Evolutionary conservation across 2,888 invertebrate genomes (phyloP), one percentile per base, ranked within the genome.

Genomic region (Scaptomyza flava): DNA sequence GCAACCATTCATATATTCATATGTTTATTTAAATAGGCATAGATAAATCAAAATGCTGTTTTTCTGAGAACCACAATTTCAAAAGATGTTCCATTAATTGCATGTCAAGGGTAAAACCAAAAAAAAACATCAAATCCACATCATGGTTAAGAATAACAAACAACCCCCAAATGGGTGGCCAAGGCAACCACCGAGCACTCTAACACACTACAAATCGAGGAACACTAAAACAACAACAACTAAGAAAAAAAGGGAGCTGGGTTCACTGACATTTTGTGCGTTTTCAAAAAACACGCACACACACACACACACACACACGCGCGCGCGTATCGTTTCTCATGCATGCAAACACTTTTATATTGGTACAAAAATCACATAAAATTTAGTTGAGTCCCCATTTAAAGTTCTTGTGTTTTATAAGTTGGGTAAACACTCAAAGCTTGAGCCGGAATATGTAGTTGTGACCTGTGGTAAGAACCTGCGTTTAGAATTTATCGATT

Each of bases 401-500:
- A 59, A 76, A 60, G 77, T 53, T 63, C 58, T 33, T 42, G 27
- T 51, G 59, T 51, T 64, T 72, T 61, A 76, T 45, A 41, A 58
- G 36, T 41, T 50, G 54, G 57, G 60, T 47, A 60, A 77, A 57
- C 52, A 56, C 34, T 60, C 68, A 36, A 45, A 2, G 62, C 50
- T 57, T 46, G 23, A 17, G 33, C 11, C 27, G 31, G 17, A 11
- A 43, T 7, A 14, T 23, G 17, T 43, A 59, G 30, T 9, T 45
- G 38, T 34, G 31, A 43, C 52, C 41, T 69, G 61, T 57, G 51
- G 54, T 67, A 50, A 33, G 17, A 1, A 17, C 17, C 17, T 61
- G 73, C 61, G 68, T 67, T 67, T 53, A 66, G 72, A 71, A 75
- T 68, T 79, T 81, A 82, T 82, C 85, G 82, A 82, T 82, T 82